Conservation (phyloP, 2,113 vertebrate genomes). For the Pseudolaguvia tuberculata region DNA sequence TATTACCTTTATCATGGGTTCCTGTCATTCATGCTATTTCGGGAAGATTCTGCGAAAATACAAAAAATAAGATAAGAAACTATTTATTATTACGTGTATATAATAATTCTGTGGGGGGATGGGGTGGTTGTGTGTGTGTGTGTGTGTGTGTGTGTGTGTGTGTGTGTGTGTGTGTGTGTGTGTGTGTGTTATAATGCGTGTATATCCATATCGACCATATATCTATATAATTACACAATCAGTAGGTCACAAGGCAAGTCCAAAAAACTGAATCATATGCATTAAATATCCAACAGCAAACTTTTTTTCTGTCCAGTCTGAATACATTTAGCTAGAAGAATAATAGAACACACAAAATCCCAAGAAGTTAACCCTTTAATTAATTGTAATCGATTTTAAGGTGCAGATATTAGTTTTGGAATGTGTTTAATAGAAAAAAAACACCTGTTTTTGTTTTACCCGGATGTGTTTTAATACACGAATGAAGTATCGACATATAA, state of each 20-base stretch:
- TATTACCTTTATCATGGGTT: slow-evolving; percentile 14
- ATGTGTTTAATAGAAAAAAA: too few relatives aligned
- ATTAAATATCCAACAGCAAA: not conserved
- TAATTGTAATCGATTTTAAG: not conserved
- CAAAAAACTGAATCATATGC: not conserved
- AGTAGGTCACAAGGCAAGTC: not conserved
- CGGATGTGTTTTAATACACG: not conserved
- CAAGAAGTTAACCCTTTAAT: not conserved
- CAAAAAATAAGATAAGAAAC: not conserved
- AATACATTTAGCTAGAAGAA: not conserved
- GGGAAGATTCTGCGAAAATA: slow-evolving; percentile 13
- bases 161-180: not conserved
- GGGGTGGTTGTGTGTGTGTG: too few relatives aligned
- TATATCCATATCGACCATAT: not conserved
- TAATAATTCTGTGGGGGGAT: not conserved
- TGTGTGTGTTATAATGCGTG: not conserved
- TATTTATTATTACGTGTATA: not conserved
- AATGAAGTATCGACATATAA: not conserved
- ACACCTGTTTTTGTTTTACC: not conserved
- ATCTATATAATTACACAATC: not conserved
- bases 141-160: not conserved
- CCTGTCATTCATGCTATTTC: not conserved
- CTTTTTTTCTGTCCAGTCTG: not conserved
- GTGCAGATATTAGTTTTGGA: not conserved
- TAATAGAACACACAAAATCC: not conserved